Evolutionary conservation across 1,140 invertebrate species (phyloP), one percentile per base, ranked within the genome.

Genomic region (Drosophila asahinai): DNA sequence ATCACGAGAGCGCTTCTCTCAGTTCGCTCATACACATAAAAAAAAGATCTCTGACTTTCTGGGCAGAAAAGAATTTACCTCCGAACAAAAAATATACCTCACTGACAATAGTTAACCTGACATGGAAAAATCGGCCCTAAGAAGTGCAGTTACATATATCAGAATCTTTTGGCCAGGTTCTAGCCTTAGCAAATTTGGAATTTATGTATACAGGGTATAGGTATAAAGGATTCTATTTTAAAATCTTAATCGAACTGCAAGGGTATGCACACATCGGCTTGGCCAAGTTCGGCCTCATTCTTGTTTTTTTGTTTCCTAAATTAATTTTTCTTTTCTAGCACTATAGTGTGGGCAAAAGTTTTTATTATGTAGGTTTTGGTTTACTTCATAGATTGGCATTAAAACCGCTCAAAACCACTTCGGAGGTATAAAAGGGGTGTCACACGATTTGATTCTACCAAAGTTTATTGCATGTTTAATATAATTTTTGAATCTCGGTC

Each of bases 1-100:
- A 61, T 77, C 54, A 60, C 22, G 58, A 48, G 43, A 55, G 57
- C 58, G 58, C 54, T 66, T 47, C 51, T 68, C 71, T 62, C 25
- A 27, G 48, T 38, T 48, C n/a, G 30, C 6, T 9, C 8, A 30
- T 51, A 68, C 64, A 55, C 67, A 55, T 5, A 5, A 68, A 68
- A 68, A 68, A 55, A 14, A 55, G 17, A 9, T 15, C 36, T 36
- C 2, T 30, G 14, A 19, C 11, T 14, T 54, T 54, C 11, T 36
- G 3, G 30, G 12, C n/a, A 17, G 15, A 30, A 30, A n/a, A 27
- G 3, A 27, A 19, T 19, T 19, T 19, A 19, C 19, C n/a, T n/a
- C n/a, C n/a, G n/a, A n/a, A n/a, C n/a, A n/a, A n/a, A n/a, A n/a
- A n/a, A n/a, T n/a, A n/a, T n/a, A n/a, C n/a, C 19, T 19, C 19